phyloP scores from a whole-genome alignment of 2,113 vertebrate genomes.

The Shinisaurus crocodilurus region DNA sequence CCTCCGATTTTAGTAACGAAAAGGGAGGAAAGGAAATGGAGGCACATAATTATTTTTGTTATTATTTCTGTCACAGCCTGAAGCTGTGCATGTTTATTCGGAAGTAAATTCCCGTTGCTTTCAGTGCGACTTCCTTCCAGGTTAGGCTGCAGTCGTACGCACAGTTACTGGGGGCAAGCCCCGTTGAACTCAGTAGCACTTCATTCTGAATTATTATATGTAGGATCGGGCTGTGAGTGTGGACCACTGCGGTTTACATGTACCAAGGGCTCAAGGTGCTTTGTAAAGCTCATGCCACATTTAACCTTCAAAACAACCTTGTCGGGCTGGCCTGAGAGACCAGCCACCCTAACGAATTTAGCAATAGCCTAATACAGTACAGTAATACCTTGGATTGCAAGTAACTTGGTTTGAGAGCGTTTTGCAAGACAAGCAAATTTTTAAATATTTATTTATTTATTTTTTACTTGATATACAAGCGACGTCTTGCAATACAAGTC shows the following conservation, averaged over 20 bases:
- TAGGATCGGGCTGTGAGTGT: no score
- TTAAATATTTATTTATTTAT: no score
- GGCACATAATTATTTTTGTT: background rate
- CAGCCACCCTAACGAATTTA: background rate
- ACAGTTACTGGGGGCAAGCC: background rate
- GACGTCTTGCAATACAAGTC: no score
- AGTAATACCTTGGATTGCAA: no score
- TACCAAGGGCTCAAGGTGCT: background rate
- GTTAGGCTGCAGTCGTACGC: background rate
- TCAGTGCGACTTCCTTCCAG: background rate
- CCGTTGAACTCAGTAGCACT: background rate
- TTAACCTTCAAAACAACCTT: background rate
- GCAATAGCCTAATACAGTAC: background rate
- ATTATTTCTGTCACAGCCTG: background rate
- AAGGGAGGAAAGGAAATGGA: background rate
- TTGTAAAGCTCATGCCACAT: background rate
- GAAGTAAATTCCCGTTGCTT: background rate
- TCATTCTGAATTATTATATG: no score
- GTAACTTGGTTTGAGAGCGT: no score
- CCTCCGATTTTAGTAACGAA: background rate
- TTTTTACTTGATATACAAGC: no score
- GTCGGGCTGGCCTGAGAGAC: background rate
- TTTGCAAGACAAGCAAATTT: no score
- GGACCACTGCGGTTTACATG: no score
- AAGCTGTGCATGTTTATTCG: no score